phyloP scores from a whole-genome alignment of 2,888 invertebrate genomes.

The Macrostomum cliftonense region DNA sequence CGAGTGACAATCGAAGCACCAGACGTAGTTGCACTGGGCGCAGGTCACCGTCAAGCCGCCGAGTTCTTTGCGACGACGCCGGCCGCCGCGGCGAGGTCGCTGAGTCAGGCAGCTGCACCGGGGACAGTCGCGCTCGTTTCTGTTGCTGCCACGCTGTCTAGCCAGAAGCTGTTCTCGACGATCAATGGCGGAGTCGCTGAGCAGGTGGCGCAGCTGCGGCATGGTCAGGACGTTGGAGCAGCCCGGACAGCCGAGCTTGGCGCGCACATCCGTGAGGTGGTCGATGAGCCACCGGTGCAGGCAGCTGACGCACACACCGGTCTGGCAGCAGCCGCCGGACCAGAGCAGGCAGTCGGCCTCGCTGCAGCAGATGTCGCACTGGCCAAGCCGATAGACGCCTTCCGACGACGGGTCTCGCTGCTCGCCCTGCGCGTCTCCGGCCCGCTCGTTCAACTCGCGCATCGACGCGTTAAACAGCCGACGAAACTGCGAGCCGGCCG shows the following conservation, averaged over 20 bases:
- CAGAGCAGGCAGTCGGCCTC: conserved; percentile 19
- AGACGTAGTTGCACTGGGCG: conserved; percentile 26
- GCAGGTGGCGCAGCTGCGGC: conserved; percentile 17
- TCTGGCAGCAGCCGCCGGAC: conserved; percentile 24
- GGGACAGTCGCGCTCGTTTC: conserved; percentile 33
- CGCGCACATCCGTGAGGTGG: conserved; percentile 24
- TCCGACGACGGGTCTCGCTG: not conserved
- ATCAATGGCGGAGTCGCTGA: conserved; percentile 30
- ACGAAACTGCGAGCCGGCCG: too few relatives aligned
- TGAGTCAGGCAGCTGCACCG: conserved; percentile 25
- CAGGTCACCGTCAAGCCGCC: conserved; percentile 23
- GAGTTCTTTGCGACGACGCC: conserved; percentile 9
- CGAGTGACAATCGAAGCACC: conserved; percentile 39
- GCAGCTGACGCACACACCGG: conserved; percentile 29
- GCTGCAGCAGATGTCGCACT: conserved; percentile 29
- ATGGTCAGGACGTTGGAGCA: conserved; percentile 16
- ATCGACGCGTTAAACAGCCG: too few relatives aligned
- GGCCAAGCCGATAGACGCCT: not conserved
- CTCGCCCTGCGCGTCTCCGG: too few relatives aligned
- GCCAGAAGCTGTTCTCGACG: conserved; percentile 27
- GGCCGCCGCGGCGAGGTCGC: conserved; percentile 8
- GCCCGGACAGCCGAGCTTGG: conserved; percentile 30
- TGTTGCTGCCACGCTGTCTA: conserved; percentile 30
- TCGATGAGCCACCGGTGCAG: conserved; percentile 22
- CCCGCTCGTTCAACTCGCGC: too few relatives aligned